Base-by-base conservation (phyloP, 37 sponge, comb jelly and placozoan genomes). In the Aplysina aerophoba region DNA sequence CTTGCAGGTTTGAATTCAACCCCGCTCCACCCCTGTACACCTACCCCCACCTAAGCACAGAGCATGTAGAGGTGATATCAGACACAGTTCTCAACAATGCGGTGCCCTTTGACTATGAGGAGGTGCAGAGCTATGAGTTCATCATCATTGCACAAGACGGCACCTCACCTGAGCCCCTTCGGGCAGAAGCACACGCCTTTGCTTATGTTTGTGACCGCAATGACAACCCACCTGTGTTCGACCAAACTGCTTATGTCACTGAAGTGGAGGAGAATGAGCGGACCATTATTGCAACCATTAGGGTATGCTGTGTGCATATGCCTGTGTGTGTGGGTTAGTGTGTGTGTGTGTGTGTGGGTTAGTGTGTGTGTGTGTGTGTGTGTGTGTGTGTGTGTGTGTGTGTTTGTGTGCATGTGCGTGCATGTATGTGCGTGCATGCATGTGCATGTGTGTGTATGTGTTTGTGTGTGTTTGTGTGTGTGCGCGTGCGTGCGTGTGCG, bases 401-500 rank as follows among this genome's bases (percentile, higher is more conserved):
- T 44, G 50, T 8, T 44, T 11, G 6, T 11, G 50, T 44, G 8
- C 50, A 3, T 44, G 8, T 44, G 50, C 8, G 50, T n/a, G n/a
- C n/a, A n/a, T n/a, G n/a, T n/a, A n/a, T n/a, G n/a, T n/a, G n/a
- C n/a, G n/a, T n/a, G n/a, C n/a, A n/a, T n/a, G n/a, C n/a, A n/a
- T n/a, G n/a, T n/a, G n/a, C n/a, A n/a, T n/a, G n/a, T n/a, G n/a
- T n/a, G n/a, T n/a, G n/a, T n/a, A n/a, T n/a, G 55, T 59, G 37
- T 56, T 21, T 67, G 68, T 83, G 67, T 55, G 81, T 80, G 81
- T 80, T 56, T 80, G 81, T 80, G 81, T 80, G 81, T 80, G 81
- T 80, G 81, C 55, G 81, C 55, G 81, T 80, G 81, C 55, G 81
- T 81, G 62, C 59, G 82, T 81, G 82, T 81, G 82, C 59, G 82